Base-by-base conservation (phyloP, 2,888 invertebrate species). In the Plebejus melissa region DNA sequence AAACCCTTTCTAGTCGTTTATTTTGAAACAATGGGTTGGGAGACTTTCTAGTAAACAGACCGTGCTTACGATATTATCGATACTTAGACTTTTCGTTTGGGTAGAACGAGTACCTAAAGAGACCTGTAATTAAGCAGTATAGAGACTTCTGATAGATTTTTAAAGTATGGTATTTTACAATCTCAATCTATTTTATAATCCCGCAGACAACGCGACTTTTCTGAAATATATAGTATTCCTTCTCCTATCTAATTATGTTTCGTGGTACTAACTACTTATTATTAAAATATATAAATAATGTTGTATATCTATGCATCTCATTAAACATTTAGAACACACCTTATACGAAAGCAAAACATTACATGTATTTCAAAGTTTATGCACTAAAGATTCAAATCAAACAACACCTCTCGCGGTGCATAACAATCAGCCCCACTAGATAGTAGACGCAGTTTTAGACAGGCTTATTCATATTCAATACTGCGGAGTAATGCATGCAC, bases 391-490 rank as follows among this genome's bases (percentile, higher is more conserved):
- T 54, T 16, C 4, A 54, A 54, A 54, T 54, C 54, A 54, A 54
- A 54, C 54, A 16, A 4, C 54, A 54, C 5, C 32, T 65, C 32
- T 22, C 65, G 32, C 65, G 32, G 65, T 36, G 65, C 65, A 65
- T 65, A 65, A 65, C 65, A 65, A 32, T 65, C 32, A 65, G 32
- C 22, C 4, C 9, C 9, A 1, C 46, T 11, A 46, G 46, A 46
- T 54, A 54, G 54, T 54, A 54, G 54, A 54, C 16, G 74, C 54
- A 69, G 54, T 69, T 72, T 36, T 74, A 77, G 75, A 41, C 65
- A 58, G 32, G 74, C 76, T 79, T 79, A 79, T 80, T 78, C 78
- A 80, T 80, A 80, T 80, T 79, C 79, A 79, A 75, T 78, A 69
- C 71, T 76, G 76, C 69, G 41, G 65, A 74, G 65, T 71, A 76